Evolutionary conservation across 2,113 vertebrate species (phyloP), one percentile per base, ranked within the genome.

Genomic region (Lophura nycthemera): DNA sequence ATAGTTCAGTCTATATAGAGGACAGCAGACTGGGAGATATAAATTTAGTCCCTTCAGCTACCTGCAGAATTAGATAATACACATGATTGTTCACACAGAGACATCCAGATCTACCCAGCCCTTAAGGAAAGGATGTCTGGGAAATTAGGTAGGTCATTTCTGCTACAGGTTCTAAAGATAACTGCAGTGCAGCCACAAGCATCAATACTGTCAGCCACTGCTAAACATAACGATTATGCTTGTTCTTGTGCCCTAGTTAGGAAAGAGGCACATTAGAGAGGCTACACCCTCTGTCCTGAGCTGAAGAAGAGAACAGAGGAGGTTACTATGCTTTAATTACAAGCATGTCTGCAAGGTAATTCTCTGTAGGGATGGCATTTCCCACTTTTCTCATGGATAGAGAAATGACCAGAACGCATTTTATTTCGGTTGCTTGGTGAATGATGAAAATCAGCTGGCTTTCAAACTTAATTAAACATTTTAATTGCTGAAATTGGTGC

Each of bases 131-230:
- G 25, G 29, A 71, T 86, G 60, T 19, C 85, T 90, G 65, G 69
- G 45, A 76, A 70, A 78, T 66, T 59, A 91, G 85, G 57, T 81
- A 96, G 87, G 86, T 92, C 54, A 89, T 88, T 93, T 84, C 84
- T 89, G 34, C 3, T 2, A 43, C 40, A 40, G 48, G 89, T n/a
- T 50, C 83, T 81, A 79, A 88, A 91, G 76, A 64, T 61, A 93
- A 86, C 70, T 79, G 83, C 86, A 72, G 47, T 61, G 18, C n/a
- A 93, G 77, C 32, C 65, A 88, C 22, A 92, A 88, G 45, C 70
- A 66, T 38, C 85, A 88, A 13, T 38, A 56, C 48, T 83, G 75
- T 73, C 86, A 84, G 52, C 82, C 77, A 72, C 66, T 66, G 60
- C 60, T 84, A 83, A 94, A 94, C 3, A 3, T 57, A 93, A 93